A percentile compares a stretch with the other conserved stretches of the same genome.
Evolutionary conservation across 2,113 vertebrate genomes (phyloP).

Genomic region (Oenanthe oenanthe): DNA sequence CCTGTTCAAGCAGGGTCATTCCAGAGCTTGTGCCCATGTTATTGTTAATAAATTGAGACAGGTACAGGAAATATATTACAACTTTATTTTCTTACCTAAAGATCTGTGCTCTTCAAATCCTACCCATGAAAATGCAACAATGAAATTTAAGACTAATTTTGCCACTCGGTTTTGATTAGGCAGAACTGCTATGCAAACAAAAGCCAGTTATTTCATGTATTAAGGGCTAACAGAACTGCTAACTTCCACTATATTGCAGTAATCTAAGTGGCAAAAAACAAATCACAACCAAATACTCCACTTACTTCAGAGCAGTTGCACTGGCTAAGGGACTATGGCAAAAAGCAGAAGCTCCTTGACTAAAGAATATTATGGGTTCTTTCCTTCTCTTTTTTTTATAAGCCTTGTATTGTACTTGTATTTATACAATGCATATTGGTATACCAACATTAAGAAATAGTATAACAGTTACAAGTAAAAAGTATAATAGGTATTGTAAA

Average conservation of each 20-base stretch:
- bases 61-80: neutral
- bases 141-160: neutral
- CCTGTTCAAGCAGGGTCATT: neutral
- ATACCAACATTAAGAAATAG: neutral
- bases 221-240: neutral
- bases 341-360: neutral
- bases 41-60: neutral
- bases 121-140: neutral
- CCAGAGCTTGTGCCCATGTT: neutral
- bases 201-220: neutral
- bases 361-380: rapidly evolving
- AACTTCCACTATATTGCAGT: neutral
- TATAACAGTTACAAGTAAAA: neutral
- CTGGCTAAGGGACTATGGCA: neutral
- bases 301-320: neutral
- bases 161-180: neutral
- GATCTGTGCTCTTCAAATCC: neutral
- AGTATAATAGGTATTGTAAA: neutral
- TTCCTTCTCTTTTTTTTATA: neutral
- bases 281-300: neutral
- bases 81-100: neutral
- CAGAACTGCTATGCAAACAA: neutral
- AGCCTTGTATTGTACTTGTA: neutral
- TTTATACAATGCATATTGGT: neutral
- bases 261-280: neutral